Evolutionary conservation across 2,113 vertebrate genomes (phyloP), one percentile per base, ranked within the genome.

Genomic region (Rhipidura dahli): DNA sequence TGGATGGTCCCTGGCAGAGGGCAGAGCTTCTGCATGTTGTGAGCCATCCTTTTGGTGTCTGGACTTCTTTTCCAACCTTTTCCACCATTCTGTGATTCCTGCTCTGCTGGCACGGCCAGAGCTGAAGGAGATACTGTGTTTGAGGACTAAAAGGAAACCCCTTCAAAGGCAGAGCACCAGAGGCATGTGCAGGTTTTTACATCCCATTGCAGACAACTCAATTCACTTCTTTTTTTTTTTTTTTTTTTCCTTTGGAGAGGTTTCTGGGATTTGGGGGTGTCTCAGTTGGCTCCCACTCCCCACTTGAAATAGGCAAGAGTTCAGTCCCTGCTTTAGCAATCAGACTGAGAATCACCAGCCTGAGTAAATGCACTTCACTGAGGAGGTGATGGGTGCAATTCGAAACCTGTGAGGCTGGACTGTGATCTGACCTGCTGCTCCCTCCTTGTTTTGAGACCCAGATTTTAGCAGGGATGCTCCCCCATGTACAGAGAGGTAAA

Each of bases 401-500:
- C 40, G 68, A 85, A 79, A 79, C 31, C 40, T 60, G 8, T 51
- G 53, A 75, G 44, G 65, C 68, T 68, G 94, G 44, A 14, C 30
- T 77, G 26, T 15, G 28, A 18, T 70, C 53, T 53, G 40, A n/a
- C 13, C 72, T 79, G 26, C 30, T 70, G 42, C 11, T 73, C 19
- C 33, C 35, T 79, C 26, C 61, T 44, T 33, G 39, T 10, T 31
- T 27, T 3, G 7, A 72, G 37, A 56, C 9, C 15, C n/a, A 16
- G 28, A 33, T 28, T 64, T 91, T 31, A 87, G 20, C 22, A 91
- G 40, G n/a, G 87, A 56, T 59, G 18, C 7, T 47, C 7, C 17
- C 17, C 39, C 1, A 1, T 4, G 15, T 19, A 24, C 11, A 1
- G 1, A 13, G 18, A 68, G 0, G 0, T 42, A 66, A 75, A 89